Evolutionary conservation across 2,113 vertebrate genomes (phyloP).

Genomic region (Pitta sordida): DNA sequence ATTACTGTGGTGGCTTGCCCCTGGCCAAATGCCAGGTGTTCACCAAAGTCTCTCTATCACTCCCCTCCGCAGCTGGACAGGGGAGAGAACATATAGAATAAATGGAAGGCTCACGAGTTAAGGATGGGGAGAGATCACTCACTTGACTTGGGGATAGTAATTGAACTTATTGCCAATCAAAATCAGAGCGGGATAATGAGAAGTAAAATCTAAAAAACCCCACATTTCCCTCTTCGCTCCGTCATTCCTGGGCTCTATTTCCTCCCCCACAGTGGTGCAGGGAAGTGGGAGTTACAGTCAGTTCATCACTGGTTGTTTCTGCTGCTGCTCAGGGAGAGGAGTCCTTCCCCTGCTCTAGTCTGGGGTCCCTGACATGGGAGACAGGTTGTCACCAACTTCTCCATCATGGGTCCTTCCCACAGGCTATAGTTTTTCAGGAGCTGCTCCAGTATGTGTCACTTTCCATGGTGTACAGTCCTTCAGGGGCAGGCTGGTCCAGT

Average conservation of each 20-base stretch:
- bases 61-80: background rate
- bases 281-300: background rate
- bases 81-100: background rate
- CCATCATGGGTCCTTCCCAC: background rate
- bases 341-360: background rate
- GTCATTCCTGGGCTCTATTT: background rate
- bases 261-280: background rate
- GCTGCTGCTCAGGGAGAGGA: background rate
- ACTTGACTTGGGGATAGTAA: background rate
- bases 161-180: background rate
- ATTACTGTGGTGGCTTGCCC: background rate
- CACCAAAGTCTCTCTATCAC: background rate
- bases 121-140: background rate
- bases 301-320: background rate
- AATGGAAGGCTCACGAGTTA: accelerated
- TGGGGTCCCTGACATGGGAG: background rate
- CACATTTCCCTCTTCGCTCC: background rate
- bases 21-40: background rate
- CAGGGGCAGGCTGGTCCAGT: background rate
- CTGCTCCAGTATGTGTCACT: background rate
- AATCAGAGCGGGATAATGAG: background rate
- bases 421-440: background rate
- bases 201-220: background rate
- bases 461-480: background rate
- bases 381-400: background rate